Base-by-base conservation (phyloP, 2,888 invertebrate species). In the Spisula subtruncata region DNA sequence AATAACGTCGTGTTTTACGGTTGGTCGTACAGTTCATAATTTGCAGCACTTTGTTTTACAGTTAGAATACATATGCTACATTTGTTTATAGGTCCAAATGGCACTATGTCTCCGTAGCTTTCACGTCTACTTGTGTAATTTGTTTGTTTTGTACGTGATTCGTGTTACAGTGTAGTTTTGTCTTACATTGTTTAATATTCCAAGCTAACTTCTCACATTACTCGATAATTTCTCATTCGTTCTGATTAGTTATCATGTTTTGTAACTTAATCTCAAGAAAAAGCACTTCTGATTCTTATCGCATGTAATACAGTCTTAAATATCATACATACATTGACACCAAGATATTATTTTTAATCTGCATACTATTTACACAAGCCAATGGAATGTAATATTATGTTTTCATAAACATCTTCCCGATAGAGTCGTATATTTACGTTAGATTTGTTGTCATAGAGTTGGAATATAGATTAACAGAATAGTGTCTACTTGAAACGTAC, bases 331-430 rank as follows among this genome's bases (percentile, higher is more conserved):
- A 75, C 75, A 35, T 75, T 75, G 75, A 75, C 75, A 75, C 75
- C 32, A 5, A 35, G 75, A 20, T 75, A 35, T 51, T 51, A 51
- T 35, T 75, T 75, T 75, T 35, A 75, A 16, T 75, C 75, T 75
- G 75, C 75, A 75, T 75, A 75, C 35, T 75, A 75, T 75, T 75
- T 75, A 75, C 75, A 75, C n/a, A 75, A 32, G 75, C 75, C 35
- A 75, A 75, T 75, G 35, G 75, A 35, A 75, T 32, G 35, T 29
- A 35, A 75, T 75, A 75, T 75, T 75, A 75, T 75, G 75, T 75
- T 75, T 75, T 75, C 75, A 75, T 75, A 75, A 75, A 32, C 35
- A 32, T 18, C 35, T 18, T 75, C 75, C 35, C 75, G 14, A 14
- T 1, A 75, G 75, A 32, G 32, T 75, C 75, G 16, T 75, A 35